Evolutionary conservation across 2,113 vertebrate species (phyloP).

Genomic region (Podarcis cretensis): DNA sequence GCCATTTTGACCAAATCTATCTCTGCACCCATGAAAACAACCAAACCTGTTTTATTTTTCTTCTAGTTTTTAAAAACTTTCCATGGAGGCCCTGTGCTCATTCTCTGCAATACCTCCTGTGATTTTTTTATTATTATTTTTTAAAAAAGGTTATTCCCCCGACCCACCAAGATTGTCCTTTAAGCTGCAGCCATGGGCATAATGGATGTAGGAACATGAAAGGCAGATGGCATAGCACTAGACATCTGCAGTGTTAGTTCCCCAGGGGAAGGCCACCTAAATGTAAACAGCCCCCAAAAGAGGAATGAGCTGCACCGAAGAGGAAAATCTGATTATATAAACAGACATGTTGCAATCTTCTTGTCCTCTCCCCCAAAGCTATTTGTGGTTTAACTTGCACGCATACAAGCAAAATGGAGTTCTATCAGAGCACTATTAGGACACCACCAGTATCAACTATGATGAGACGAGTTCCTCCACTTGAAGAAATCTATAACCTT

Average conservation of each 20-base stretch:
- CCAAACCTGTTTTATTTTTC: too few relatives aligned
- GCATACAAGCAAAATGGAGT: not conserved
- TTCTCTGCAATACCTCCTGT: too few relatives aligned
- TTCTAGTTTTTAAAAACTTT: too few relatives aligned
- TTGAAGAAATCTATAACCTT: not conserved
- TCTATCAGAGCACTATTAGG: not conserved
- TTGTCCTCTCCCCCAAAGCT: not conserved
- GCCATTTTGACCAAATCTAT: too few relatives aligned
- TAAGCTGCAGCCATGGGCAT: too few relatives aligned
- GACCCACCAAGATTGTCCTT: too few relatives aligned
- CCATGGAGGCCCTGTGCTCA: too few relatives aligned
- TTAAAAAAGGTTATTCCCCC: too few relatives aligned
- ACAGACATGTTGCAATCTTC: not conserved
- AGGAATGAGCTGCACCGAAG: not conserved
- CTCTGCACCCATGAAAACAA: too few relatives aligned
- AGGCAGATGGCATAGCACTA: not conserved
- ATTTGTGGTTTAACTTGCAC: not conserved
- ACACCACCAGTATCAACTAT: not conserved
- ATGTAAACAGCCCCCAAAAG: not conserved
- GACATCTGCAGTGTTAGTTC: not conserved
- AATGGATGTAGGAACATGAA: not conserved
- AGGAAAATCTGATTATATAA: not conserved
- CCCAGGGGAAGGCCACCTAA: not conserved
- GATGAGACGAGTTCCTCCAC: not conserved
- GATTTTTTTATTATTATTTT: too few relatives aligned